These are phyloP conservation scores for Hydractinia symbiolongicarpus DNA, from an alignment of 30 jellyfish, hydroid and myxozoan species.

Conservation along the genomic window DNA sequence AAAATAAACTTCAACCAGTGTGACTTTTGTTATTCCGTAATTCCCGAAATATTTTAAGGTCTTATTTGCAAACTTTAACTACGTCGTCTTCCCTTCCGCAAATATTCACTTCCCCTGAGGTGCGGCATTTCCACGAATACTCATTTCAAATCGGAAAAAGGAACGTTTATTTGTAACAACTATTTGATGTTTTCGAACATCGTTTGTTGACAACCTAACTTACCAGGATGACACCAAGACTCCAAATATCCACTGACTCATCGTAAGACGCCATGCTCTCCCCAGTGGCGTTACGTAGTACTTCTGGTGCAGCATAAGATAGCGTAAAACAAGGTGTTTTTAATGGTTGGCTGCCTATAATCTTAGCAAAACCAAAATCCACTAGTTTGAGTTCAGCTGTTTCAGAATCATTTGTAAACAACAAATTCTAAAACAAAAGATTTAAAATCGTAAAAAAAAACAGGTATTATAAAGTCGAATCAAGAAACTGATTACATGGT, in stretches of 20 bases:
- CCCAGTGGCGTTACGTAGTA: slow-evolving; percentile 85
- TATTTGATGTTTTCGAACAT: too few relatives aligned
- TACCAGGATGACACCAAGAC: slow-evolving; percentile 94
- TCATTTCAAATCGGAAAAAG: too few relatives aligned
- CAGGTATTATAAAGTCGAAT: too few relatives aligned
- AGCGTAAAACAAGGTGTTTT: slow-evolving; percentile 95
- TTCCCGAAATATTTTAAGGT: too few relatives aligned
- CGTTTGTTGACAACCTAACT: not conserved
- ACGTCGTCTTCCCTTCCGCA: too few relatives aligned
- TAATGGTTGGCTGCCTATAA: slow-evolving; percentile 79
- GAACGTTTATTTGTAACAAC: too few relatives aligned
- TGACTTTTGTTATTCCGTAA: too few relatives aligned
- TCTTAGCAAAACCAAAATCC: slow-evolving; percentile 93
- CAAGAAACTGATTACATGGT: too few relatives aligned
- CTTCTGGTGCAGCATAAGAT: slow-evolving; percentile 96
- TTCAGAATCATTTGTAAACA: slow-evolving; percentile 69
- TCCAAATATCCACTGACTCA: slow-evolving; percentile 94
- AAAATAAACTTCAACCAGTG: too few relatives aligned
- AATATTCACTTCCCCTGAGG: too few relatives aligned
- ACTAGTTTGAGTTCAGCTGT: slow-evolving; percentile 85
- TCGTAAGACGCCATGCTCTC: slow-evolving; percentile 58
- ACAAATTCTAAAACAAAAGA: slow-evolving; percentile 46
- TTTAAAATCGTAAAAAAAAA: not conserved
- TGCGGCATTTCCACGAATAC: too few relatives aligned
- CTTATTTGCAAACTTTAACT: too few relatives aligned